Evolutionary conservation across 2,797 vertebrate species (phyloP).

Genomic region (Triplophysa yarkandensis): DNA sequence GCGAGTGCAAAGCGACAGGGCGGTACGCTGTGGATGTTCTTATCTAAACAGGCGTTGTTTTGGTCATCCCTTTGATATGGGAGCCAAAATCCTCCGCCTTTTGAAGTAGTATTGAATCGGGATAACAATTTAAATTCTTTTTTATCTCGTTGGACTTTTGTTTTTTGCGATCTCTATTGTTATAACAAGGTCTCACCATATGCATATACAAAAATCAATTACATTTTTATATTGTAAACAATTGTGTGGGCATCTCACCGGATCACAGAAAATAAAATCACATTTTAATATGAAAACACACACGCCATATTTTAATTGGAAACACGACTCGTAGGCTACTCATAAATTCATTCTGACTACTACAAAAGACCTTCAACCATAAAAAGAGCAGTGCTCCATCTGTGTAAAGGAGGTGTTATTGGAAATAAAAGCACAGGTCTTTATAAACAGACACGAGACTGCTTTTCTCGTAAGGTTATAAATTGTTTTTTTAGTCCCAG

Average conservation of each 20-base stretch:
- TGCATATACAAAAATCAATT: conserved; percentile 39
- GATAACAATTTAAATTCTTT: conserved; percentile 37
- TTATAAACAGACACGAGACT: conserved; percentile 68
- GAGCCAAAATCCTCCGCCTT: conserved; percentile 58
- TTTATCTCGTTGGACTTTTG: conserved; percentile 5
- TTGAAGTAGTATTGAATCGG: conserved; percentile 47
- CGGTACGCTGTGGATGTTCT: conserved; percentile 77
- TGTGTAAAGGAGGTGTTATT: conserved; percentile 56
- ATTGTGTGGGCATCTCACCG: conserved; percentile 66
- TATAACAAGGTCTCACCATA: conserved; percentile 24
- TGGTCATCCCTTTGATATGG: conserved; percentile 76
- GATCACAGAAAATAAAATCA: conserved; percentile 67
- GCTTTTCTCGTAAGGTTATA: conserved; percentile 65
- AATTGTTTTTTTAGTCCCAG: conserved; percentile 67
- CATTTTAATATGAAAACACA: conserved; percentile 61
- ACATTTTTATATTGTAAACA: conserved; percentile 29
- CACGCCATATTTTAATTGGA: conserved; percentile 66
- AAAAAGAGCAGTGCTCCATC: conserved; percentile 53
- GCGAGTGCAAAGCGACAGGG: conserved; percentile 74
- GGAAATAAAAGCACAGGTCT: conserved; percentile 60
- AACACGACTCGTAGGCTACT: neutral
- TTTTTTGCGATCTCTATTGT: conserved; percentile 31
- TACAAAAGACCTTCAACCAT: conserved; percentile 50
- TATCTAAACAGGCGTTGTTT: conserved; percentile 77
- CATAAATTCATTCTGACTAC: conserved; percentile 65